Evolutionary conservation across 2,888 invertebrate species (phyloP), one percentile per base, ranked within the genome.

Genomic region (Pyrocoelia pectoralis): DNA sequence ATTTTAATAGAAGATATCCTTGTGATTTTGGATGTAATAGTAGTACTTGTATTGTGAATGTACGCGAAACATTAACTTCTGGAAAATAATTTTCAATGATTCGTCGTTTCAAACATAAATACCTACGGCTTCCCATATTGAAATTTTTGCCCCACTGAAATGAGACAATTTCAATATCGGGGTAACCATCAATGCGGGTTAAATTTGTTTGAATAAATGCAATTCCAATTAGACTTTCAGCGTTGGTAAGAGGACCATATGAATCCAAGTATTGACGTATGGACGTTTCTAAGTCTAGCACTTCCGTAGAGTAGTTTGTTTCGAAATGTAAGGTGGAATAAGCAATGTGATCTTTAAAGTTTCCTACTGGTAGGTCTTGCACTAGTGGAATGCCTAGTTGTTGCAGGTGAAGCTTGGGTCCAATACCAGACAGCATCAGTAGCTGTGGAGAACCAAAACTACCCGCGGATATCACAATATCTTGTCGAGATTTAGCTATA

Each of bases 361-460:
- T 41, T 41, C 41, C 41, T 14, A 41, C 41, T 12, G 12, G 2
- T 3, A 41, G 13, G 14, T 41, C 41, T 14, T 41, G n/a, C n/a
- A 41, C 13, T 1, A 41, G 13, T 8, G 1, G 41, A 14, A 41
- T 41, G 3, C 13, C 13, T 13, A 41, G 14, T 1, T 13, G 6
- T 13, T 41, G 13, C 14, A 41, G 14, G 14, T 41, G 41, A 1
- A 8, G 8, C n/a, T n/a, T n/a, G n/a, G n/a, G n/a, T n/a, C n/a
- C n/a, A n/a, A n/a, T n/a, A n/a, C n/a, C n/a, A n/a, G n/a, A n/a
- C n/a, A n/a, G n/a, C n/a, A n/a, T n/a, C n/a, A n/a, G n/a, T n/a
- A n/a, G n/a, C n/a, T n/a, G 93, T 0, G 94, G 91, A 0, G 92
- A 89, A 79, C 91, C 92, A 67, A 95, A 88, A 0, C 93, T 87